Base-by-base conservation (phyloP, 2,113 vertebrate genomes). In the Microtus pennsylvanicus region DNA sequence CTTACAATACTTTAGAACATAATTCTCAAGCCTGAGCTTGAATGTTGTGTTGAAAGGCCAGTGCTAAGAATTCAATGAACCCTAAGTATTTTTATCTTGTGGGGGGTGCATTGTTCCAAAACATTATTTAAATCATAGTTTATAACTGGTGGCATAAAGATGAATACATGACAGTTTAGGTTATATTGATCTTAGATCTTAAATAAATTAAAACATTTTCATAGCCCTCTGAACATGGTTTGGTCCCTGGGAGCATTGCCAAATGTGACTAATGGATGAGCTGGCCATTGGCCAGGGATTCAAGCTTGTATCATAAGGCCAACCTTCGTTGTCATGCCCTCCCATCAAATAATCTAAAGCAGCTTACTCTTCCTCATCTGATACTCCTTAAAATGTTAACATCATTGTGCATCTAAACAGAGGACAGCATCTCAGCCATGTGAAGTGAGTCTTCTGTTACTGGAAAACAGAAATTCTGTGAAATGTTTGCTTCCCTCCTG, bases 141-240 rank as follows among this genome's bases (percentile, higher is more conserved):
- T 30, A 82, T 42, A 5, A 69, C 2, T 67, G 17, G 45, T 55
- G 1, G 13, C 72, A 65, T 65, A 50, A 80, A 83, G 17, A 72
- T 52, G 16, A 91, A 28, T 70, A 12, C 47, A 58, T 77, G 61
- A n/a, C 50, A 76, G 12, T 28, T 17, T 58, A 42, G 26, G 33
- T 70, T 87, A 61, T 78, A 75, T 47, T 78, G 35, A 42, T 70
- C 76, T 93, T 88, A 75, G 3, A 88, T 80, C 91, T 87, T 75
- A 78, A 94, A 93, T 30, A 77, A 74, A 67, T 52, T 78, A 85
- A 55, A 94, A 67, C 33, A 69, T 42, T 58, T 50, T 38, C 45
- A 47, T 81, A 19, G 55, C 19, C 72, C 65, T 38, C 7, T 86
- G 22, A 72, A 90, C 45, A 7, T 77, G 76, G 13, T 42, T 47